Evolutionary conservation across 2,797 vertebrate genomes (phyloP), one percentile per base, ranked within the genome.

Genomic region (Onychomys torridus): DNA sequence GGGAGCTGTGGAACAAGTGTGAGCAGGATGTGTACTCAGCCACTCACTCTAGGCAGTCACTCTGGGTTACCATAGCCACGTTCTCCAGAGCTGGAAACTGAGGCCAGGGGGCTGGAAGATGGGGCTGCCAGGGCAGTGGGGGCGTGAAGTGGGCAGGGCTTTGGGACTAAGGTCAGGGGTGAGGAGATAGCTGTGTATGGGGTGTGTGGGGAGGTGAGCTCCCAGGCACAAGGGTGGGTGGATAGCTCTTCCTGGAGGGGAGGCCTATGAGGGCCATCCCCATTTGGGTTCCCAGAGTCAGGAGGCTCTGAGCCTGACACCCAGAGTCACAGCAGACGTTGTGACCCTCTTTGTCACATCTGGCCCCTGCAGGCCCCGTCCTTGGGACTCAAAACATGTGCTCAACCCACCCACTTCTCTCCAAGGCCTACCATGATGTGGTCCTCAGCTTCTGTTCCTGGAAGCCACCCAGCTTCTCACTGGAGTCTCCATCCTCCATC

Each of bases 41-140:
- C 13, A 27, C 23, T 8, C 32, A 10, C 23, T 14, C 32, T 1
- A 3, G n/a, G 10, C 34, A 59, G 34, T n/a, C 85, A 52, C 34
- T 17, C 46, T 13, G 12, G 4, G 3, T 55, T n/a, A 40, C 13
- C 34, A 29, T 29, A 40, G 67, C 16, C 21, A 23, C 46, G 14
- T 76, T 81, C 61, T 77, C 59, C 61, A 83, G 69, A 63, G 78
- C 32, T n/a, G 59, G 37, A 73, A 37, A 92, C 89, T 14, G 61
- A 94, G 59, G 89, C 86, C 92, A 89, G 43, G 46, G 46, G 86
- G 82, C 4, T 59, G 43, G 89, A 59, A 88, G 86, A 65, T 65
- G 29, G 63, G 27, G 61, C 29, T 13, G 11, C 69, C 63, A n/a
- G 69, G 10, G 0, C 71, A 5, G 46, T 57, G 43, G 61, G 79